Base-by-base conservation (phyloP, 2,113 vertebrate species). In the Mastomys natalensis region DNA sequence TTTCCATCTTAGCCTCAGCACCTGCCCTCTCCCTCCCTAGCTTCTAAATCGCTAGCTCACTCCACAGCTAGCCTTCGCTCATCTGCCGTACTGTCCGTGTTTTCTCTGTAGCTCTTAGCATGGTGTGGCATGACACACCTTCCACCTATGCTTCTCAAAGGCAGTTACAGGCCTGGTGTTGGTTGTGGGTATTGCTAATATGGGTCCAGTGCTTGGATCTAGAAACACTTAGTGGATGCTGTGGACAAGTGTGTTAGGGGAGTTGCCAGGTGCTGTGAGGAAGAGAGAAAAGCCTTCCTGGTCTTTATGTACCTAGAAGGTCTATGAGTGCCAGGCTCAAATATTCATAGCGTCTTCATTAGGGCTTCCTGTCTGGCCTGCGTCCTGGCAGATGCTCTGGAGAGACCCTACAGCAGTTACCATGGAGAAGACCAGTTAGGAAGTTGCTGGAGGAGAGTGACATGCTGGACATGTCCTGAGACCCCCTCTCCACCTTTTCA, bases 401-500 rank as follows among this genome's bases (percentile, higher is more conserved):
- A 48, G 4, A 2, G 3, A 0, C 16, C 40, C 3, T 37, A 24
- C 9, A 3, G 12, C 22, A 22, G 7, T 78, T 12, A 8, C 55
- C 13, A 0, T 1, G 21, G 37, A 10, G 13, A 26, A 40, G 60
- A 10, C 26, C 34, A 0, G 51, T 58, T 4, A 0, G 17, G 43
- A 34, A 55, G 53, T 29, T 29, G 60, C 62, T 22, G 53, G 31
- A 21, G 76, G 34, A 48, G 16, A 55, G 31, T 4, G 0, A 3
- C 9, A 0, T 0, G 29, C 19, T 40, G 93, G 87, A 5, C 0
- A 0, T 34, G 12, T 53, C 80, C 24, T 0, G 37, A 51, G 73
- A 13, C 0, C 0, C 0, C 29, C 37, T 51, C 62, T 66, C 0
- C 0, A 8, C 16, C 31, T 16, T 24, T 55, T 37, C 1, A 3